Percentiles rank a stretch among this genome's conserved stretches.
Evolutionary conservation across 2,113 vertebrate species (phyloP).

Genomic region (Platysteira castanea): DNA sequence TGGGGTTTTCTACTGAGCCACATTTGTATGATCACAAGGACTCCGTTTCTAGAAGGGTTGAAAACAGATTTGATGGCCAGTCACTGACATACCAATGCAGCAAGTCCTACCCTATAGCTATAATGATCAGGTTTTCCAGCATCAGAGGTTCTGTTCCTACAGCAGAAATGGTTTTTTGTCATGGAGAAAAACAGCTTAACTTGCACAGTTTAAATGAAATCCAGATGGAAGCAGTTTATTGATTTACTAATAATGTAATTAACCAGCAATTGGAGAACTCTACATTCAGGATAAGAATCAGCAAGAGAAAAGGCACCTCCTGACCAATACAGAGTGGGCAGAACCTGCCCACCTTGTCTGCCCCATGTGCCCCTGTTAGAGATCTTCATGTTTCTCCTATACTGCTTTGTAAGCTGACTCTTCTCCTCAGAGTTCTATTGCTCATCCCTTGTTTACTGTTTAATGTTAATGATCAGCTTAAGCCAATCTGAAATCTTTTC

Average conservation of each 20-base stretch:
- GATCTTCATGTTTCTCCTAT: not conserved
- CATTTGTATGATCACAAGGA: not conserved
- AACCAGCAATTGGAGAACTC: not conserved
- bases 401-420: not conserved
- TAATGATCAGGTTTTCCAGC: not conserved
- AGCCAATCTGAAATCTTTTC: not conserved
- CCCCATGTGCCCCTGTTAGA: rapidly evolving
- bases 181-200: not conserved
- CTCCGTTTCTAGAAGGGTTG: not conserved
- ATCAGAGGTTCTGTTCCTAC: not conserved
- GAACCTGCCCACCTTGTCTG: too few relatives aligned
- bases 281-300: not conserved
- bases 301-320: not conserved
- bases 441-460: not conserved
- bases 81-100: not conserved
- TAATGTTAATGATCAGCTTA: not conserved
- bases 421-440: not conserved
- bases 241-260: not conserved
- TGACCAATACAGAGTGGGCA: not conserved
- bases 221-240: not conserved
- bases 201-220: not conserved
- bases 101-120: not conserved
- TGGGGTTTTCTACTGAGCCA: not conserved
- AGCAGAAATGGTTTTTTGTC: not conserved
- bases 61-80: not conserved